Evolutionary conservation across 2,888 invertebrate species (phyloP).

Genomic region (Spicauda simplicius): DNA sequence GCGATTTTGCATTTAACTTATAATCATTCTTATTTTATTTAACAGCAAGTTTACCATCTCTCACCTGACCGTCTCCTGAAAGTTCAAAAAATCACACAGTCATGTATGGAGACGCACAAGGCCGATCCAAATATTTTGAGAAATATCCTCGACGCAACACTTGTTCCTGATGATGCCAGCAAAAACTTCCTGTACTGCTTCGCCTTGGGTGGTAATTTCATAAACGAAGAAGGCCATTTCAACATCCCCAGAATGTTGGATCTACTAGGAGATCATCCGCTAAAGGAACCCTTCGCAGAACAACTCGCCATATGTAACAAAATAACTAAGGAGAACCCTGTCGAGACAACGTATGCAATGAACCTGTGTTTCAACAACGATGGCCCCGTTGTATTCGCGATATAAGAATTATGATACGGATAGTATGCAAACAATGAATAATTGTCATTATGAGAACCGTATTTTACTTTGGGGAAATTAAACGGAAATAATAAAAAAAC

Average conservation of each 20-base stretch:
- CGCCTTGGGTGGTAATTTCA: not conserved
- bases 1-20: too few relatives aligned
- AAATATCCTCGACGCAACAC: not conserved
- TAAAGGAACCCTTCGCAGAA: not conserved
- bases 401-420: not conserved
- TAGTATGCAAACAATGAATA: too few relatives aligned
- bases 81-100: not conserved
- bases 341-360: not conserved
- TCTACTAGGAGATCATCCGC: not conserved
- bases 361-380: conserved; percentile 2
- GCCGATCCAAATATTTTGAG: conserved; percentile 16
- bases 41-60: not conserved
- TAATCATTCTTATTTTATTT: not conserved
- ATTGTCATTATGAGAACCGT: too few relatives aligned
- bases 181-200: conserved; percentile 12
- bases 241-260: conserved; percentile 4
- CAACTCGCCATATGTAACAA: conserved; percentile 3
- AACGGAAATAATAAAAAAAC: too few relatives aligned
- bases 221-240: conserved; percentile 8
- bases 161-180: conserved; percentile 2
- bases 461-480: too few relatives aligned
- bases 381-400: not conserved
- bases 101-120: conserved; percentile 12
- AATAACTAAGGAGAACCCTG: not conserved
- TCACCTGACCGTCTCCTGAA: not conserved